Base-by-base conservation (phyloP, 2,888 invertebrate genomes). In the Neoitamus cyanurus region DNA sequence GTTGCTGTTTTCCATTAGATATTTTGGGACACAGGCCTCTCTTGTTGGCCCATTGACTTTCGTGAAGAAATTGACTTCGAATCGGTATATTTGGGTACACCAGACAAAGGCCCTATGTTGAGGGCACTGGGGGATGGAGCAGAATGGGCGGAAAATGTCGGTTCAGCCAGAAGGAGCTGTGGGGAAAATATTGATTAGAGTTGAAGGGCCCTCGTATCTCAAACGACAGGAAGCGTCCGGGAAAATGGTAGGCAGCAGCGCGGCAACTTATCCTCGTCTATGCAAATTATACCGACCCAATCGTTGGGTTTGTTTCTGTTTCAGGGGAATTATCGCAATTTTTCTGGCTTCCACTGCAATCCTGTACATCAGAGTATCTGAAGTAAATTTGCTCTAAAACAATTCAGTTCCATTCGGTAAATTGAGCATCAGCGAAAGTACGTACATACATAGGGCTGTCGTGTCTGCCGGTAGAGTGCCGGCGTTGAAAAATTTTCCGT, bases 401-500 rank as follows among this genome's bases (percentile, higher is more conserved):
- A 80, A 80, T 58, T 80, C 68, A 7, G 31, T 25, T 69, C 36
- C 28, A 42, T 36, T 30, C 82, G 28, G 46, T 68, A 82, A 82
- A 82, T 82, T 82, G 82, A 82, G 48, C 82, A 69, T 37, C 69
- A 69, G 42, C n/a, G 42, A 48, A 58, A 78, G 48, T 30, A 78
- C 48, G 34, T n/a, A n/a, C n/a, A n/a, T n/a, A n/a, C n/a, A n/a
- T 7, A 11, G 30, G 48, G 58, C 77, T 58, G 9, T 58, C n/a
- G 42, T 42, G 42, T 42, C 42, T 58, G 20, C 58, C 20, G 2
- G 30, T 15, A 13, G 15, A 30, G 25, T 25, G 58, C 25, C 25
- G 34, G 78, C 6, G 15, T 30, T 15, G 31, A 31, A 31, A 20
- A 46, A 30, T 48, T 28, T 28, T 37, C 30, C 30, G 30, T 30